These are phyloP conservation scores for Harpalus rufipes DNA, from an alignment of 2,888 invertebrate genomes.

Conservation along the genomic window DNA sequence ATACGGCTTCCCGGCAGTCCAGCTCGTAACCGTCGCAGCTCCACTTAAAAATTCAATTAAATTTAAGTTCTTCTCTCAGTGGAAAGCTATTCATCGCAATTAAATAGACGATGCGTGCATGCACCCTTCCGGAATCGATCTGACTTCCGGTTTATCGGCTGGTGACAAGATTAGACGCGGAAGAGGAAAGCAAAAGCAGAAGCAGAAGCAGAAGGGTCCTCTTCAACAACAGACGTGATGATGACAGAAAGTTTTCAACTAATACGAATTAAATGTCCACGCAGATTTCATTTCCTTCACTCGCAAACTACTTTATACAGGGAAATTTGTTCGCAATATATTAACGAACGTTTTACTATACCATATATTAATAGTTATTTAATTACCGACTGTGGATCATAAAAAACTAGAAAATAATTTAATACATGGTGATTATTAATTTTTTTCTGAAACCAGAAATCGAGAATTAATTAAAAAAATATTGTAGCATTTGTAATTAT, in stretches of 20 bases:
- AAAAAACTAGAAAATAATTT: too few relatives aligned
- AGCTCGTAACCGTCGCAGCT: slow-evolving; percentile 53
- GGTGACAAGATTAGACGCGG: slow-evolving; percentile 9
- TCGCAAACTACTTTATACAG: background rate
- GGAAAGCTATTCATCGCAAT: slow-evolving; percentile 61
- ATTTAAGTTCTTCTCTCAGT: slow-evolving; percentile 54
- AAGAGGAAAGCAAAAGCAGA: too few relatives aligned
- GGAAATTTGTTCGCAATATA: too few relatives aligned
- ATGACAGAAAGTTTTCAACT: background rate
- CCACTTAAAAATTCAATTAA: slow-evolving; percentile 64
- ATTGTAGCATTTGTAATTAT: too few relatives aligned
- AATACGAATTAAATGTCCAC: background rate
- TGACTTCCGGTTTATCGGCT: slow-evolving; percentile 46
- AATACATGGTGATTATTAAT: too few relatives aligned
- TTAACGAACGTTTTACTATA: too few relatives aligned
- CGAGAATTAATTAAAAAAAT: too few relatives aligned
- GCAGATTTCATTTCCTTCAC: background rate
- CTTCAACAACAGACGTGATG: slow-evolving; percentile 24
- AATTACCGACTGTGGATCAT: too few relatives aligned
- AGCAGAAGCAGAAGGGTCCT: slow-evolving; percentile 8
- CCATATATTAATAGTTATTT: too few relatives aligned
- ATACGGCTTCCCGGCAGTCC: slow-evolving; percentile 48
- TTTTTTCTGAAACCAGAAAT: too few relatives aligned
- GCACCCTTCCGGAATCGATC: slow-evolving; percentile 34
- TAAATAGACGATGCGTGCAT: slow-evolving; percentile 62